Evolutionary conservation across 1,140 invertebrate genomes (phyloP), one percentile per base, ranked within the genome.

Genomic region (Sitodiplosis mosellana): DNA sequence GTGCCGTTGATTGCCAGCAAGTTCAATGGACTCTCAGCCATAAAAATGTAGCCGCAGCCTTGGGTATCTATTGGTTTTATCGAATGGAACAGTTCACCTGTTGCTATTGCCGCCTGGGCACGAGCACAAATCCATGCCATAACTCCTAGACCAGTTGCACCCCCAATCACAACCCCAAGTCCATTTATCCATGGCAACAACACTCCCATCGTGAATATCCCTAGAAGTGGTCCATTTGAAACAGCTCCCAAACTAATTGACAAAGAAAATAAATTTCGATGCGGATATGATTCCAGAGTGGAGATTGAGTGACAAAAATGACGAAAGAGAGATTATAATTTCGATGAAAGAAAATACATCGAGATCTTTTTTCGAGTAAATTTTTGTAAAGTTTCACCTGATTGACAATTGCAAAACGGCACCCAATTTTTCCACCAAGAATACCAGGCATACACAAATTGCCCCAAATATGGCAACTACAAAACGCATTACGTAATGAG

Each of bases 71-170:
- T 68, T 1, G 75, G 70, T 60, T 81, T 82, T 43, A 74, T 71
- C 2, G 70, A 64, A 52, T 76, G 78, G n/a, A 59, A 73, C 34
- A 75, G 49, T 50, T 68, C 60, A 1, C 76, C 76, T 15, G 61
- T 66, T 0, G 77, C 74, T 42, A 84, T 78, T 1, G 79, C 76
- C 4, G 80, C 60, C 61, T 89, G 81, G 0, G 83, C 78, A 11
- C 83, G 81, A 17, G 89, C 66, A 34, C 81, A 84, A 33, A 94
- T 71, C 86, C 87, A 93, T 49, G 81, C 75, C 65, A 88, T 81
- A 33, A 86, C 74, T 15, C 70, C 55, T 7, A 93, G 63, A 17
- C 84, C 77, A 10, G 69, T 64, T 1, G 83, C 50, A 12, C 85
- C 76, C n/a, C 89, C 89, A 33, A 72, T 67, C 5, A 85, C 63